Base-by-base conservation (phyloP, 2,888 invertebrate genomes). In the Athalia cordata region DNA sequence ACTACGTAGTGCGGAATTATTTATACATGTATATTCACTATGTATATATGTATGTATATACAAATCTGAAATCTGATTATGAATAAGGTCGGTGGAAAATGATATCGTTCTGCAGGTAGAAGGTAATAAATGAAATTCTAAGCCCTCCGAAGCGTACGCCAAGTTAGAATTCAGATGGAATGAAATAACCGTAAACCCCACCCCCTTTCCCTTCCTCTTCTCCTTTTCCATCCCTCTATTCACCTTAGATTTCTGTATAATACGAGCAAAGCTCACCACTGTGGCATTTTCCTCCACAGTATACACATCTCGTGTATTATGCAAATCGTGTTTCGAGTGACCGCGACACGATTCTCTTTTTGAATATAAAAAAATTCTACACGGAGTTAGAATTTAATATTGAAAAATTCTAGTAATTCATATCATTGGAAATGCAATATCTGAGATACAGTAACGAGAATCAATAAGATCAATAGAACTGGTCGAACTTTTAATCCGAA, bases 101-200 rank as follows among this genome's bases (percentile, higher is more conserved):
- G 66, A 49, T 47, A 66, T 62, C 29, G 8, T 45, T 47, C 4
- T 43, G 3, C 64, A 43, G n/a, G 11, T 13, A 49, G 3, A 64
- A 72, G 29, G 50, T 72, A 7, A 49, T 9, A 72, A 59, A 47
- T 59, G 72, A 72, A 72, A 59, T 72, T 72, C 50, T 43, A 61
- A 59, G 9, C n/a, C 13, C 47, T 43, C 15, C 13, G 9, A 72
- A 59, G 45, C 59, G 15, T 15, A 29, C n/a, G 45, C 7, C 72
- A 68, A 68, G 1, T 68, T 55, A 11, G 55, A 72, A 45, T 72
- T 72, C 72, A 59, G n/a, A 72, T 72, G 59, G 47, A 43, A 72
- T 72, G 57, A 15, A 72, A 72, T 72, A 47, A 72, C 68, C 57
- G 45, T 72, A 72, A 72, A 29, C 29, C 29, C 68, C 65, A 49